phyloP scores from a whole-genome alignment of 1,140 invertebrate species.

The Conus ventricosus region DNA sequence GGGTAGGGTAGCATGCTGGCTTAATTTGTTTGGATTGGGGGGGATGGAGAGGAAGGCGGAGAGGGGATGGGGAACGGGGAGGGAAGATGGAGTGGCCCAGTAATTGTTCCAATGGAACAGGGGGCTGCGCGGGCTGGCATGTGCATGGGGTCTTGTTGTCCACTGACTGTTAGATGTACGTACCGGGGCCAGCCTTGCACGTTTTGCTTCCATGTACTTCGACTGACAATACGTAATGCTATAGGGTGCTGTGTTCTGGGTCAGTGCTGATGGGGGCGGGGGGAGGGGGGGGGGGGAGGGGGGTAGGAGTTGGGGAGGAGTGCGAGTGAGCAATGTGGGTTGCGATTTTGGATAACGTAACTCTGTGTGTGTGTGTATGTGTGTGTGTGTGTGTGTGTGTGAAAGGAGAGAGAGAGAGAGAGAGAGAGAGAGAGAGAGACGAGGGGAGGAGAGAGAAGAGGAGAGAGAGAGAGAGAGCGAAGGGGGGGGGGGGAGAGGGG shows the following conservation, averaged over 20 bases:
- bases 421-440: too few relatives aligned
- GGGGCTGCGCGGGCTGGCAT: too few relatives aligned
- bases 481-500: too few relatives aligned
- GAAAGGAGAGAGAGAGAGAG: background rate
- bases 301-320: background rate
- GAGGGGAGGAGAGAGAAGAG: too few relatives aligned
- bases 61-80: background rate
- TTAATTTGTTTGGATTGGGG: background rate
- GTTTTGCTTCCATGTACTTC: too few relatives aligned
- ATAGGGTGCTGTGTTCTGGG: too few relatives aligned
- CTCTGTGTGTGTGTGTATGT: background rate
- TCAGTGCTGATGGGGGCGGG: background rate
- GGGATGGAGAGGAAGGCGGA: background rate
- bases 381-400: background rate
- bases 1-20: background rate
- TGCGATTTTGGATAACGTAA: background rate
- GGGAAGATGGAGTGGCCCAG: background rate
- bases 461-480: too few relatives aligned
- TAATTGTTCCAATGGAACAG: slow-evolving; percentile 2
- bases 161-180: too few relatives aligned
- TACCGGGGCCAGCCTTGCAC: too few relatives aligned
- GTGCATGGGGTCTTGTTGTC: too few relatives aligned
- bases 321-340: background rate
- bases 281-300: background rate
- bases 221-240: too few relatives aligned